These are phyloP conservation scores for Drosophila dunni DNA, from an alignment of 1,140 invertebrate species.

Conservation along the genomic window DNA sequence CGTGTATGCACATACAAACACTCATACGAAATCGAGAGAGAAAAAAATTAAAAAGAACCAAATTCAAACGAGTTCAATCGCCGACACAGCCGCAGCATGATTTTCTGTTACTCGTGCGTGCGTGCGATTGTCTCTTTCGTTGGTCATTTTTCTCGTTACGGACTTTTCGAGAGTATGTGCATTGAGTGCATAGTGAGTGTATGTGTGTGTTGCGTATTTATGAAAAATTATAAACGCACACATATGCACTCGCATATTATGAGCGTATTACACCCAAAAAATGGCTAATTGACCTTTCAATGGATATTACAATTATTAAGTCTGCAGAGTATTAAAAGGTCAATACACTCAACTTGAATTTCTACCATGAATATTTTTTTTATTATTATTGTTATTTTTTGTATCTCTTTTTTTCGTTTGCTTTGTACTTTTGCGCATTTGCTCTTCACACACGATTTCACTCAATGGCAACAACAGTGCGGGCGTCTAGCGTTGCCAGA, in stretches of 20 bases:
- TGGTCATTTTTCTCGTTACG: conserved; percentile 65
- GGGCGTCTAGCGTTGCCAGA: conserved; percentile 60
- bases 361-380: conserved; percentile 51
- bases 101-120: conserved; percentile 38
- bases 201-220: conserved; percentile 30
- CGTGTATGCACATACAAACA: conserved; percentile 1
- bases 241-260: conserved; percentile 6
- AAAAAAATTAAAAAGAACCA: conserved; percentile 48
- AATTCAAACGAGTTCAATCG: conserved; percentile 75
- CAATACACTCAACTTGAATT: conserved; percentile 53
- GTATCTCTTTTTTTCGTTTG: conserved; percentile 39
- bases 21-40: conserved; percentile 1
- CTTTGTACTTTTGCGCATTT: conserved; percentile 53
- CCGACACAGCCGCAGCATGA: conserved; percentile 33
- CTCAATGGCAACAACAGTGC: conserved; percentile 48
- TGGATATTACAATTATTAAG: conserved; percentile 2
- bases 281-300: conserved; percentile 30
- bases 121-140: conserved; percentile 27
- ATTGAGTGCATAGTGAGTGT: not conserved
- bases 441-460: conserved; percentile 68
- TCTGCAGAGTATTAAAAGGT: conserved; percentile 35
- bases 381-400: conserved; percentile 57
- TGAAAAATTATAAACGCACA: conserved; percentile 24
- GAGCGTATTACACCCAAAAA: conserved; percentile 21
- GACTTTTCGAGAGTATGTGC: conserved; percentile 18